A percentile compares a stretch with the other conserved stretches of the same genome.
These are phyloP conservation scores for Emydocephalus ijimae DNA, from an alignment of 2,113 vertebrate species.

Conservation along the genomic window DNA sequence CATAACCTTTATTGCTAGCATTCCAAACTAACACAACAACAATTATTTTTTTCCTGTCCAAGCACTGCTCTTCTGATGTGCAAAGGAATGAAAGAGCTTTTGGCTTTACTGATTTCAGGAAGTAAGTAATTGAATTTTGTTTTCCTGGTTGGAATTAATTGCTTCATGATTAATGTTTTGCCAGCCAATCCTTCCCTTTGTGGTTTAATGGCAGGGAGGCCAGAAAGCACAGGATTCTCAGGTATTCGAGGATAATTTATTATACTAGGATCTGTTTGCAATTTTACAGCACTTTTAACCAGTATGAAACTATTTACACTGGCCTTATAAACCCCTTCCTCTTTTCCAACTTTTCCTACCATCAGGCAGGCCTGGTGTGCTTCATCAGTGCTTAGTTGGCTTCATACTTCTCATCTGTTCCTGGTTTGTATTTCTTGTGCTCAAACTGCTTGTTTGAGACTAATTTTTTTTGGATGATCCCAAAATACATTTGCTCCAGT, in stretches of 20 bases:
- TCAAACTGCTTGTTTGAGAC: constrained; percentile 22
- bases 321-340: constrained; percentile 42
- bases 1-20: neutral
- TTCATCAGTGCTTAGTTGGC: constrained; percentile 18
- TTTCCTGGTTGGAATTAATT: constrained; percentile 50
- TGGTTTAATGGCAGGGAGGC: constrained; percentile 56
- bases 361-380: neutral
- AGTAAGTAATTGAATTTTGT: constrained; percentile 45
- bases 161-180: constrained; percentile 60
- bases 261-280: constrained; percentile 41
- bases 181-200: constrained; percentile 44
- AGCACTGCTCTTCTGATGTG: neutral
- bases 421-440: neutral
- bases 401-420: constrained; percentile 41
- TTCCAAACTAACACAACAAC: neutral
- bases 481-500: neutral
- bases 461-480: neutral
- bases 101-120: constrained; percentile 38
- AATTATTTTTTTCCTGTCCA: neutral
- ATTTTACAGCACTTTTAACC: constrained; percentile 50
- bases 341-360: constrained; percentile 31
- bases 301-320: constrained; percentile 30
- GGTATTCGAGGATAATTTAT: constrained; percentile 54
- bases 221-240: constrained; percentile 37
- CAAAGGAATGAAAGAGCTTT: constrained; percentile 16